Percentiles rank a stretch among this genome's conserved stretches.
phyloP scores from a whole-genome alignment of 2,888 invertebrate species.

The Drosophila kuntzei region DNA sequence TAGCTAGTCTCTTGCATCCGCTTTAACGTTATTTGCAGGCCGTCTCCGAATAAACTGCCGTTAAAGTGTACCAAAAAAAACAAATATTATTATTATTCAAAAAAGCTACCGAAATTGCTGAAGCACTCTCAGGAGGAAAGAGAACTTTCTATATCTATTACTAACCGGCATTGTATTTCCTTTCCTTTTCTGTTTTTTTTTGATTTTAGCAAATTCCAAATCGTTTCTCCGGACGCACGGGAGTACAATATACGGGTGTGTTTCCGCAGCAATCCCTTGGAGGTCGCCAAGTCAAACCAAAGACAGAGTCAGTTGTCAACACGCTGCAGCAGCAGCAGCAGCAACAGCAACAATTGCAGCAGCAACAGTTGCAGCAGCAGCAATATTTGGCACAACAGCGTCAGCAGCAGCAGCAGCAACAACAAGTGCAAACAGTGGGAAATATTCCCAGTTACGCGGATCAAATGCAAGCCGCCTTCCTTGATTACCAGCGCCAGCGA shows the following conservation, averaged over 20 bases:
- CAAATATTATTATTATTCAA: neutral
- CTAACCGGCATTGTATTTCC: neutral
- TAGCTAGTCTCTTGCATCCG: neutral
- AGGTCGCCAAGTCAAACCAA: slow-evolving; percentile 28
- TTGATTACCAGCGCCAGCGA: slow-evolving; percentile 77
- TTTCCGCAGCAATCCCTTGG: slow-evolving; percentile 38
- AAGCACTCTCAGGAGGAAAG: neutral
- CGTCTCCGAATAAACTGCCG: neutral
- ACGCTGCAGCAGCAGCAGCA: slow-evolving; percentile 57
- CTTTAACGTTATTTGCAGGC: too few relatives aligned
- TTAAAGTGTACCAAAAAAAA: neutral
- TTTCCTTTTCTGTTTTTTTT: neutral
- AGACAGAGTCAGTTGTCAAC: slow-evolving; percentile 45
- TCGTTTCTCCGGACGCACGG: slow-evolving; percentile 35
- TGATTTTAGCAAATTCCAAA: slow-evolving; percentile 40
- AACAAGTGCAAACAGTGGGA: slow-evolving; percentile 10
- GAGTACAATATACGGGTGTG: slow-evolving; percentile 44
- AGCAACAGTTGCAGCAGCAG: slow-evolving; percentile 51
- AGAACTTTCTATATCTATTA: neutral
- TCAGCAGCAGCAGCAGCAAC: slow-evolving; percentile 35
- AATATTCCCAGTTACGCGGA: slow-evolving; percentile 62
- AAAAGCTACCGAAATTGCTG: neutral
- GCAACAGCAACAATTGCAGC: slow-evolving; percentile 47
- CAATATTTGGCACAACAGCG: slow-evolving; percentile 38
- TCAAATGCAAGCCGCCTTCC: slow-evolving; percentile 76